phyloP scores from a whole-genome alignment of 2,113 vertebrate genomes.

The Semnornis frantzii region DNA sequence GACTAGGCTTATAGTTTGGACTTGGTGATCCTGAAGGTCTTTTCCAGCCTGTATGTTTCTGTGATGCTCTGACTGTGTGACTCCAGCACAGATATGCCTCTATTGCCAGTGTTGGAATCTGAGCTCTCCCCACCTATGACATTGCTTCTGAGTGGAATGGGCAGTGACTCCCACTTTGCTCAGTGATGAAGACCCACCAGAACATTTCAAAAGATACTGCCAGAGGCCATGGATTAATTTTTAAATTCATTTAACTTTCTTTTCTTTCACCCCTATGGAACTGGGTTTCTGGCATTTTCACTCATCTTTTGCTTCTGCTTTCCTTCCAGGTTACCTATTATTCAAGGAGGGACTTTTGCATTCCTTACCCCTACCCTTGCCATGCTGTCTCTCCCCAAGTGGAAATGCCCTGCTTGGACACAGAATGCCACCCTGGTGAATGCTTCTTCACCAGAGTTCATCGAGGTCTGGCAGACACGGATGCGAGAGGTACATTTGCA shows the following conservation, averaged over 20 bases:
- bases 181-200: background rate
- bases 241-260: background rate
- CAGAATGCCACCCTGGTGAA: conserved; percentile 87
- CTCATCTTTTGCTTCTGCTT: background rate
- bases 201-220: background rate
- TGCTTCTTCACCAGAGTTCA: conserved; percentile 83
- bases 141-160: background rate
- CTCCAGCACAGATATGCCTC: background rate
- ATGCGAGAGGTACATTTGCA: conserved; percentile 84
- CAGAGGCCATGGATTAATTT: background rate
- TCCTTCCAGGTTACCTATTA: conserved; percentile 88
- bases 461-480: conserved; percentile 90
- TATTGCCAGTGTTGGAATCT: background rate
- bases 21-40: too few relatives aligned
- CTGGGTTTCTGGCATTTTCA: background rate
- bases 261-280: background rate
- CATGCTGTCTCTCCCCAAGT: conserved; percentile 92
- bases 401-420: conserved; percentile 94
- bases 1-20: too few relatives aligned
- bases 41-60: too few relatives aligned
- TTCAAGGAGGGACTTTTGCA: conserved; percentile 93
- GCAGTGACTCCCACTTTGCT: background rate
- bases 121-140: background rate
- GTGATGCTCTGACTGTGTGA: too few relatives aligned
- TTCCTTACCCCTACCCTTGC: conserved; percentile 89